phyloP scores from a whole-genome alignment of 1,140 invertebrate genomes.

The Diploscapter pachys region DNA sequence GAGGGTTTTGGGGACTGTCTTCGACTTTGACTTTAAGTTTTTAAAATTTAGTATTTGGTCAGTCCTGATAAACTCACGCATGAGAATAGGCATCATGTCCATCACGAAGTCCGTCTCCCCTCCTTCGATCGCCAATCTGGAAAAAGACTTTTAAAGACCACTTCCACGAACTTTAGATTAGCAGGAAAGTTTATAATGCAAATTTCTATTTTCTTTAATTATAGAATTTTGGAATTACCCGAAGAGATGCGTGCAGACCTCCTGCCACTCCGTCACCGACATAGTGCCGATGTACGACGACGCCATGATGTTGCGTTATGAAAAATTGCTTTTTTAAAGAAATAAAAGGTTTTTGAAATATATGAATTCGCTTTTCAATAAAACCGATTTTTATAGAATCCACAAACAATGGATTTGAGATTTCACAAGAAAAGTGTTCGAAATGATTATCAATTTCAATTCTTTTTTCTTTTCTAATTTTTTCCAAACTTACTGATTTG shows the following conservation, averaged over 20 bases:
- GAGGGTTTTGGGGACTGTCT: no score
- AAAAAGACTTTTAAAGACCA: not conserved
- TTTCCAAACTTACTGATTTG: slow-evolving; percentile 23
- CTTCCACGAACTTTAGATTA: no score
- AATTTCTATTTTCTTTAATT: no score
- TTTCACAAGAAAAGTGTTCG: not conserved
- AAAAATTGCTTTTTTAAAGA: not conserved
- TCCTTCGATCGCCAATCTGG: not conserved
- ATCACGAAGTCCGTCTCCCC: slow-evolving; percentile 1
- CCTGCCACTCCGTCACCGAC: slow-evolving; percentile 18
- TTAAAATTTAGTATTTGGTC: not conserved
- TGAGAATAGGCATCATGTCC: not conserved
- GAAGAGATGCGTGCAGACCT: not conserved
- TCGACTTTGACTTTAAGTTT: no score
- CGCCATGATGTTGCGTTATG: slow-evolving; percentile 21
- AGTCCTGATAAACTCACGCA: not conserved
- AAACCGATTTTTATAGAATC: no score
- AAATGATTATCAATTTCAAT: slow-evolving; percentile 8
- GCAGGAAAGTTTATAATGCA: no score
- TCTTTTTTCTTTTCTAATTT: not conserved
- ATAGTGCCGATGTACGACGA: slow-evolving; percentile 11
- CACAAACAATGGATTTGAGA: no score
- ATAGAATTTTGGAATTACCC: no score
- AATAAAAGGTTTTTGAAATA: no score
- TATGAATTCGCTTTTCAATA: no score